These are phyloP conservation scores for Chrysotoxum bicinctum DNA, from an alignment of 2,888 invertebrate genomes.

Conservation along the genomic window DNA sequence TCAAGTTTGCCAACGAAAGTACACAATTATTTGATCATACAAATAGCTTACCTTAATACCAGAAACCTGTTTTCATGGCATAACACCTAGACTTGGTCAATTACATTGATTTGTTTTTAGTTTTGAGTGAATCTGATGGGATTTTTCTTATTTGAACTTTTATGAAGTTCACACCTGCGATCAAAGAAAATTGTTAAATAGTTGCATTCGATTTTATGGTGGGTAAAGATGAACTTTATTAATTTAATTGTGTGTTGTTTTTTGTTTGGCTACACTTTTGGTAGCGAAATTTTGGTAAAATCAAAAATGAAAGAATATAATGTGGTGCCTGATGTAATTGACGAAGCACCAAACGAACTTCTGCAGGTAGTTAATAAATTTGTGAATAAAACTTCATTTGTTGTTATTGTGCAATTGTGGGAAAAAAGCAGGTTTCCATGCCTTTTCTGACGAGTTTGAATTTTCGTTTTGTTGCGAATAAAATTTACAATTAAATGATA, in stretches of 20 bases:
- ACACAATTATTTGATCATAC: no score
- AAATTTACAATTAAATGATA: no score
- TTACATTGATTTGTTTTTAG: neutral
- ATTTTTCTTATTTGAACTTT: neutral
- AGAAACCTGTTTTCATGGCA: neutral
- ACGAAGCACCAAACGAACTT: conserved; percentile 83
- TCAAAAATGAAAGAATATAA: conserved; percentile 80
- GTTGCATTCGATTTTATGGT: neutral
- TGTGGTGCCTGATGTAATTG: conserved; percentile 89
- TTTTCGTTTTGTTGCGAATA: no score
- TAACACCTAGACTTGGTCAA: neutral
- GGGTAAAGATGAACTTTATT: neutral
- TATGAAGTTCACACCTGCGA: neutral
- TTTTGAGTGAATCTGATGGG: neutral
- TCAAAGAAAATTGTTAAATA: neutral
- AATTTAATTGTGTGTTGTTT: neutral
- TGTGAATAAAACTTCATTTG: neutral
- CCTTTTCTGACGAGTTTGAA: no score
- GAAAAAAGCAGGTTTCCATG: no score
- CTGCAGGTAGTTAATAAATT: conserved; percentile 35
- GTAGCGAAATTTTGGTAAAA: neutral
- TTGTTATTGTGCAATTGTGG: no score
- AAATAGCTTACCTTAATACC: neutral
- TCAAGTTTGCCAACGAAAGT: no score
- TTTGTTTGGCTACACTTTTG: neutral